Conservation (phyloP, 92 coral and sea anemone genomes). For the Virgularia gustaviana region DNA sequence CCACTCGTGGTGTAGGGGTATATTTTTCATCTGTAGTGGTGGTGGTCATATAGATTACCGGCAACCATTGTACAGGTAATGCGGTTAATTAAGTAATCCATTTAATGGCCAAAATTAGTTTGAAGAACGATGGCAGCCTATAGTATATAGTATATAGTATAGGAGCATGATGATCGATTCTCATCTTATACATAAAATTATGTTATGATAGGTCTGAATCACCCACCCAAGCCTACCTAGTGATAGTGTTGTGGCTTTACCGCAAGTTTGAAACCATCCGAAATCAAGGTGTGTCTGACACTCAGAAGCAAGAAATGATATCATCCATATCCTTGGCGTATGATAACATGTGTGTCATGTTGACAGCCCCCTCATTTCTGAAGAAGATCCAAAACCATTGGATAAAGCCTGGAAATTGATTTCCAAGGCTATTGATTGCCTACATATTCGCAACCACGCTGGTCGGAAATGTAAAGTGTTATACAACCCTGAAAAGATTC, state of each 20-base stretch:
- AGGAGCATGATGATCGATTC: no score
- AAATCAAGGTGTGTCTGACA: slow-evolving; percentile 9
- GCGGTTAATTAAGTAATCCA: no score
- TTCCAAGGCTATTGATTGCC: slow-evolving; percentile 32
- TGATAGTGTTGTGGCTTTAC: slow-evolving; percentile 38
- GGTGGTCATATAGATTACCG: no score
- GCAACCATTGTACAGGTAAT: no score
- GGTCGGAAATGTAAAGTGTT: slow-evolving; percentile 31
- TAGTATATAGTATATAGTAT: no score
- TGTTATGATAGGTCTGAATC: slow-evolving; percentile 35
- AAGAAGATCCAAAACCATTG: slow-evolving; percentile 15
- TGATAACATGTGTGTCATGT: slow-evolving; percentile 60
- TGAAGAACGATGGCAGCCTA: no score
- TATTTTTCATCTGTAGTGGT: no score
- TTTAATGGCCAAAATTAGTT: no score
- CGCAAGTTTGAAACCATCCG: slow-evolving; percentile 25
- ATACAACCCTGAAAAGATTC: slow-evolving; percentile 41
- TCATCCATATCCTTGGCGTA: no score
- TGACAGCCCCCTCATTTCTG: slow-evolving; percentile 26
- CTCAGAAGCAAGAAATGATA: background rate
- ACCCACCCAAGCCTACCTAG: slow-evolving; percentile 37
- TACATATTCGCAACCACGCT: slow-evolving; percentile 45
- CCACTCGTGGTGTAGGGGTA: no score
- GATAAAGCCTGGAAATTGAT: slow-evolving; percentile 19
- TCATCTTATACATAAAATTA: no score